These are phyloP conservation scores for Drosophila arizonae DNA, from an alignment of 1,140 invertebrate genomes.

Conservation along the genomic window DNA sequence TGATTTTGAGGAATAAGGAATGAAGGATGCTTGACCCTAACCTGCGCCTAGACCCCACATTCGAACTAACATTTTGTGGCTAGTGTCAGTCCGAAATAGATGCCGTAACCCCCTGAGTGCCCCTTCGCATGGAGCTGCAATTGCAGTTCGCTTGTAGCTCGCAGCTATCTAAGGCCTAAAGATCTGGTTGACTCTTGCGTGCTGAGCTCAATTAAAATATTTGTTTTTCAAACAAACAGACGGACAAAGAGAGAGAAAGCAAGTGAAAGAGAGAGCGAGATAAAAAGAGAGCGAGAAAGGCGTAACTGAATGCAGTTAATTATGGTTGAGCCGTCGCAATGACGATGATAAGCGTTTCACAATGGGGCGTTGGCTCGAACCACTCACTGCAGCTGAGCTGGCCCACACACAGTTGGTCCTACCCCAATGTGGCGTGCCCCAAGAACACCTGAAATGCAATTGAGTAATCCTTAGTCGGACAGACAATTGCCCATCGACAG, in stretches of 20 bases:
- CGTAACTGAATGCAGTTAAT: not conserved
- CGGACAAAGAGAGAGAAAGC: not conserved
- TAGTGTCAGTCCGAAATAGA: too few species aligned
- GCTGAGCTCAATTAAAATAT: conserved; percentile 14
- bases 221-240: not conserved
- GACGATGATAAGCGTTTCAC: conserved; percentile 17
- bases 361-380: not conserved
- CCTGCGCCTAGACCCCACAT: too few species aligned
- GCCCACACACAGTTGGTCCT: conserved; percentile 1
- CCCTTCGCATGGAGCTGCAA: not conserved
- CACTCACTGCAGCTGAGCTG: not conserved
- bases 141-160: conserved; percentile 2
- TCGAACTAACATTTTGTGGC: too few species aligned
- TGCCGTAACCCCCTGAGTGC: not conserved
- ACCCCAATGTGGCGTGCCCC: conserved; percentile 25
- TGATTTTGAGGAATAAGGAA: too few species aligned
- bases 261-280: not conserved
- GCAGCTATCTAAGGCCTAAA: not conserved
- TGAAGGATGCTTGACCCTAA: too few species aligned
- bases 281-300: not conserved
- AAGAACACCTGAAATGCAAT: not conserved
- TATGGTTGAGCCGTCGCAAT: not conserved
- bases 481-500: not conserved
- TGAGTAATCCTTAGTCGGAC: not conserved
- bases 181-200: conserved; percentile 37